A percentile compares a stretch with the other conserved stretches of the same genome.
Evolutionary conservation across 2,888 invertebrate genomes (phyloP).

Genomic region (Asteroscopus sphinx): DNA sequence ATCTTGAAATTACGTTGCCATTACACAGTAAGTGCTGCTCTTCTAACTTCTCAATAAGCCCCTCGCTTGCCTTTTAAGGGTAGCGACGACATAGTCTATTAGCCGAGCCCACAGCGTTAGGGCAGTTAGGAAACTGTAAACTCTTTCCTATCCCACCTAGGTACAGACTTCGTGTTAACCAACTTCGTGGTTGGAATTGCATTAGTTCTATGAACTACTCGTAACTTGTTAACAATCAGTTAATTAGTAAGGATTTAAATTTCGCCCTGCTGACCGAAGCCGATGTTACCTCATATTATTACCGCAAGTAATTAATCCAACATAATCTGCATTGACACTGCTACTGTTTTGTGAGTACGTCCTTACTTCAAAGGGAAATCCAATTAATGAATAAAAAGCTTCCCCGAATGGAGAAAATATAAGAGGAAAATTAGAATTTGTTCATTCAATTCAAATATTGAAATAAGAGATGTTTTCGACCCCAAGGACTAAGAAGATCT

Average conservation of each 20-base stretch:
- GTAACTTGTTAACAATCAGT: constrained; percentile 39
- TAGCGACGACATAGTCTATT: background rate
- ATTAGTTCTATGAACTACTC: constrained; percentile 35
- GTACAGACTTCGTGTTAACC: constrained; percentile 24
- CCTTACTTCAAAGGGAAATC: constrained; percentile 45
- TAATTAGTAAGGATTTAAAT: constrained; percentile 31
- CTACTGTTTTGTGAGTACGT: constrained; percentile 13
- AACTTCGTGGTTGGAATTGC: constrained; percentile 35
- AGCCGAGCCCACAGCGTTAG: background rate
- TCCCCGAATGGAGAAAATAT: constrained; percentile 38
- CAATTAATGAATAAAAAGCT: constrained; percentile 49
- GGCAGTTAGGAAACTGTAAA: constrained; percentile 21
- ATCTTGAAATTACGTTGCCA: too few relatives aligned
- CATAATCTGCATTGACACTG: constrained; percentile 19
- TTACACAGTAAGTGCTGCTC: too few relatives aligned
- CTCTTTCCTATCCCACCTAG: constrained; percentile 29
- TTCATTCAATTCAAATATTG: constrained; percentile 54
- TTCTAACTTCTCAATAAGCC: too few relatives aligned
- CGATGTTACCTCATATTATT: constrained; percentile 10
- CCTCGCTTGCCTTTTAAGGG: constrained; percentile 2
- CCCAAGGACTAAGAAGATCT: constrained; percentile 20
- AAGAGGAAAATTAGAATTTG: constrained; percentile 50
- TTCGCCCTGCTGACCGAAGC: constrained; percentile 8
- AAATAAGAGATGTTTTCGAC: constrained; percentile 38
- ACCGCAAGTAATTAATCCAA: constrained; percentile 36